phyloP scores from a whole-genome alignment of 2,888 invertebrate genomes.

The Boloria selene region DNA sequence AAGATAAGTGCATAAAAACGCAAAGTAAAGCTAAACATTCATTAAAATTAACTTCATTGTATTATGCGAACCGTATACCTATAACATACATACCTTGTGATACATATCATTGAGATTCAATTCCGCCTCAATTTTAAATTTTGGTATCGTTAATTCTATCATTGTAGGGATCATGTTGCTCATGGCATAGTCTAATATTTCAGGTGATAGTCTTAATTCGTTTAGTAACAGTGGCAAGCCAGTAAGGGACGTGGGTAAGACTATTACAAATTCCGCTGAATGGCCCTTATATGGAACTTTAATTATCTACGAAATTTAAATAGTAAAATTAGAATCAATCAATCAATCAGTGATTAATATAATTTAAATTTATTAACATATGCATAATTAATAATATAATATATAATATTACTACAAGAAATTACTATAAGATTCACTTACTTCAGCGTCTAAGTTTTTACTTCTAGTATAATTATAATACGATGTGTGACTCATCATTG shows the following conservation, averaged over 20 bases:
- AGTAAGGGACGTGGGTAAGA: slow-evolving; percentile 85
- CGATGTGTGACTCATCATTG: slow-evolving; percentile 50
- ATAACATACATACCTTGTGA: slow-evolving; percentile 47
- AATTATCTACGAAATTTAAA: slow-evolving; percentile 76
- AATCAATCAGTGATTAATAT: no score
- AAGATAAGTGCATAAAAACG: no score
- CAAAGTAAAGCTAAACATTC: no score
- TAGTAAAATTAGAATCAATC: not conserved
- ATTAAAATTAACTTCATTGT: no score
- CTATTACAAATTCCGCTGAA: slow-evolving; percentile 85
- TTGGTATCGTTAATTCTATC: slow-evolving; percentile 85
- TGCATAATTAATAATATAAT: no score
- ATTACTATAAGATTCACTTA: slow-evolving; percentile 37
- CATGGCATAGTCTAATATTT: slow-evolving; percentile 62
- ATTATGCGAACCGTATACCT: not conserved
- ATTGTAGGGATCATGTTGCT: slow-evolving; percentile 65
- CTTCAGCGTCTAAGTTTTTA: slow-evolving; percentile 50
- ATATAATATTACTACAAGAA: not conserved
- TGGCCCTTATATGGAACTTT: slow-evolving; percentile 86
- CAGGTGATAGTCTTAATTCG: slow-evolving; percentile 50
- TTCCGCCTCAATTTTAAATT: slow-evolving; percentile 72
- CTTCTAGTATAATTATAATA: slow-evolving; percentile 49
- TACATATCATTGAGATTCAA: slow-evolving; percentile 48
- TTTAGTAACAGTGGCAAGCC: slow-evolving; percentile 74
- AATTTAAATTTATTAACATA: no score